Evolutionary conservation across 2,113 vertebrate genomes (phyloP), one percentile per base, ranked within the genome.

Genomic region (Oryzias woworae): DNA sequence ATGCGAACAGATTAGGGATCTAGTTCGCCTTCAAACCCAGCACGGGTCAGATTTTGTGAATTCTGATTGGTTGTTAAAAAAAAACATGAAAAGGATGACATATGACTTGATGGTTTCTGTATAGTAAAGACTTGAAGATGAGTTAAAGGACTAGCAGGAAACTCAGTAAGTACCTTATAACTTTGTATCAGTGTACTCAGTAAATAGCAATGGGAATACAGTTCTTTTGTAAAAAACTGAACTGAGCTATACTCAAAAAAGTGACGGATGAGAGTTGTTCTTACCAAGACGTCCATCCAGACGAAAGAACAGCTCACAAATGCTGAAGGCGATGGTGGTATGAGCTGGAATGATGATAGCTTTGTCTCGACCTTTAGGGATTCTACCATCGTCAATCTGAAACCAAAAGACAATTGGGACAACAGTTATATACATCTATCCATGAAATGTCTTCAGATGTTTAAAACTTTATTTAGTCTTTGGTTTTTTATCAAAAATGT

Each of bases 261-360:
- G 14, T n/a, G 16, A 4, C 17, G 12, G 10, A 17, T 26, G 15
- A 3, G 14, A 22, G n/a, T 3, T 6, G 7, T 13, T 73, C 69
- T 2, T 90, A 99, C 97, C 97, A 0, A 99, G 96, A 62, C 93
- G 93, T 50, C 97, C 97, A 77, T 98, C 95, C 75, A 98, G 89
- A 44, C 93, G 93, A 59, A 99, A 92, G 70, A 95, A 98, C 76
- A 99, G 94, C 81, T 98, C 93, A 72, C 95, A 98, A 70, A 96
- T 92, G 87, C 95, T 98, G 90, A 95, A 99, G 80, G 97, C 97
- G 78, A 99, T 98, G 31, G 97, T 98, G 78, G 97, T 99, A 82
- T 98, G 97, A 5, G 97, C 97, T 23, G 97, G 97, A 77, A 99
- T 98, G 77, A 99, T 94, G 66, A 99, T 98, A 81, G 95, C 94